Evolutionary conservation across 2,797 vertebrate genomes (phyloP).

Genomic region (Holocentrus rufus): DNA sequence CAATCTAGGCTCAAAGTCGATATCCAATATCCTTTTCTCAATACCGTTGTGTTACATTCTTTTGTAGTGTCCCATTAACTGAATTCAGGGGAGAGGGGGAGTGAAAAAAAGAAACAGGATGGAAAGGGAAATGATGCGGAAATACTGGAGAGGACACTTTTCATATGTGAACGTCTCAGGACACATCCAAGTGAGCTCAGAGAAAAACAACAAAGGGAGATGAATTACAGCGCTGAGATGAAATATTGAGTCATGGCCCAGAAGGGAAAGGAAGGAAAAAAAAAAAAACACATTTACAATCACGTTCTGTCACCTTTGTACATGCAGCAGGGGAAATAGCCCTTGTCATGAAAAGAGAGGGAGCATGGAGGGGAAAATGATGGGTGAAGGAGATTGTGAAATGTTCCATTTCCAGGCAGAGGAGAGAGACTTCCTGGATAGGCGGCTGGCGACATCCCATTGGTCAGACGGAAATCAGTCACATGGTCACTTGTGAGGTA

Average conservation of each 20-base stretch:
- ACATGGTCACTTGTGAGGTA: conserved; percentile 23
- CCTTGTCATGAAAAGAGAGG: conserved; percentile 58
- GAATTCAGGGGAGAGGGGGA: background rate
- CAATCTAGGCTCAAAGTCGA: conserved; percentile 18
- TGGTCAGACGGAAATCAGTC: conserved; percentile 31
- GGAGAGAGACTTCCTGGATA: conserved; percentile 2
- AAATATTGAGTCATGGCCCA: conserved; percentile 25
- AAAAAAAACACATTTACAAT: conserved; percentile 30
- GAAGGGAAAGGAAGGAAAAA: background rate
- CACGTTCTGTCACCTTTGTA: conserved; percentile 49
- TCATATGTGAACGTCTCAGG: conserved; percentile 40
- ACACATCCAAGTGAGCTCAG: conserved; percentile 49
- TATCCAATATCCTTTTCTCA: conserved; percentile 7
- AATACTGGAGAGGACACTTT: conserved; percentile 41
- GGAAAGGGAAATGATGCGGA: conserved; percentile 2
- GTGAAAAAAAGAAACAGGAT: background rate
- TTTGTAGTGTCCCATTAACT: background rate
- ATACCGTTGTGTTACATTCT: conserved; percentile 22
- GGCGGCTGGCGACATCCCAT: conserved; percentile 6
- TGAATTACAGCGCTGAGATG: conserved; percentile 25
- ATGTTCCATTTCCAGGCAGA: conserved; percentile 15
- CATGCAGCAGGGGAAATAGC: conserved; percentile 67
- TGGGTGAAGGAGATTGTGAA: conserved; percentile 25
- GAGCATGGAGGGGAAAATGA: conserved; percentile 43
- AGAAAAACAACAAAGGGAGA: conserved; percentile 7